phyloP scores from a whole-genome alignment of 2,113 vertebrate species.

The Bostrychus sinensis region DNA sequence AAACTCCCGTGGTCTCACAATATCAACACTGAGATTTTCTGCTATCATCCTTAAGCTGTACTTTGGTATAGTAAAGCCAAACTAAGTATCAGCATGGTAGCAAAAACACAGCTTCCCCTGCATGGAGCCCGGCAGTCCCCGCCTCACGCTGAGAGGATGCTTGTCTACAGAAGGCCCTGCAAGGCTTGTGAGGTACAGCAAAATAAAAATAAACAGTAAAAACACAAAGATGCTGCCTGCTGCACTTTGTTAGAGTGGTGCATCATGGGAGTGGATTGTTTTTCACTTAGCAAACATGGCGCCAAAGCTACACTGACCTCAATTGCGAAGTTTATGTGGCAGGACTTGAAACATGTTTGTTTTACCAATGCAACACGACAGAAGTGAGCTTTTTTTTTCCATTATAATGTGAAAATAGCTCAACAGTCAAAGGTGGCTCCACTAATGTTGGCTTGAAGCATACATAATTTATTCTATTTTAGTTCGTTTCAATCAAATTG shows the following conservation, averaged over 20 bases:
- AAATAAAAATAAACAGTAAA: conserved; percentile 21
- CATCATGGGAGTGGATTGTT: conserved; percentile 10
- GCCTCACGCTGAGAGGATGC: conserved; percentile 20
- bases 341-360: conserved; percentile 6
- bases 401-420: neutral
- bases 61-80: conserved; percentile 10
- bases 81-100: neutral
- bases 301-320: conserved; percentile 17
- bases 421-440: conserved; percentile 1
- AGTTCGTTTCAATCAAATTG: conserved; percentile 18
- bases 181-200: conserved; percentile 15
- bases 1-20: conserved; percentile 13
- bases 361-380: conserved; percentile 16
- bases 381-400: conserved; percentile 11
- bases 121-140: conserved; percentile 7
- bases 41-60: neutral
- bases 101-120: conserved; percentile 15
- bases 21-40: neutral
- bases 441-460: conserved; percentile 15
- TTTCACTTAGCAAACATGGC: conserved; percentile 23
- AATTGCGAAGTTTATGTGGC: conserved; percentile 21
- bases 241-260: conserved; percentile 34
- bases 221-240: conserved; percentile 16
- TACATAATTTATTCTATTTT: conserved; percentile 6
- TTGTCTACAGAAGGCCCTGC: conserved; percentile 15